Percentiles rank a stretch among this genome's conserved stretches.
Conservation (phyloP, 2,797 vertebrate genomes). For the Danio choprae region DNA sequence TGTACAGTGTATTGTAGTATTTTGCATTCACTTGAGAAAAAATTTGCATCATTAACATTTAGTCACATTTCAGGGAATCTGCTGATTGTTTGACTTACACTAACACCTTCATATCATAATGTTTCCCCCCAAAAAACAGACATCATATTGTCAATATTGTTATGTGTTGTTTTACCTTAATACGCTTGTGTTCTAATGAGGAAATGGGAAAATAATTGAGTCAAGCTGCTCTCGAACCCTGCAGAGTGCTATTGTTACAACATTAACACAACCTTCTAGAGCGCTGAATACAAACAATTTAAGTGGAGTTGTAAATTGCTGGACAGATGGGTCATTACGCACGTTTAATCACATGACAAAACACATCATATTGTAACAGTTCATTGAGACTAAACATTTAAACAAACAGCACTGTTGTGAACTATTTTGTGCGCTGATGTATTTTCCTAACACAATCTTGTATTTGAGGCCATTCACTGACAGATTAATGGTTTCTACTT, state of each 20-base stretch:
- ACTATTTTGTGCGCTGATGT: background rate
- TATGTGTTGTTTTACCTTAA: background rate
- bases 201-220: constrained; percentile 11
- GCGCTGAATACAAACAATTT: constrained; percentile 34
- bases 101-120: background rate
- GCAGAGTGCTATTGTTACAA: constrained; percentile 13
- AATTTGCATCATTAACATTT: too few relatives aligned
- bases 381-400: background rate
- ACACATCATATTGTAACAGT: background rate
- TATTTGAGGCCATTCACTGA: background rate
- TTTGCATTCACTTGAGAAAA: too few relatives aligned
- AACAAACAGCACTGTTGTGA: background rate
- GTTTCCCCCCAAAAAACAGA: background rate
- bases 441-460: background rate
- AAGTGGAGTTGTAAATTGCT: constrained; percentile 36
- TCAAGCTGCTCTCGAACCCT: background rate
- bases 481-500: too few relatives aligned
- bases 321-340: constrained; percentile 16
- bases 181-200: constrained; percentile 15
- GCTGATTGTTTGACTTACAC: too few relatives aligned
- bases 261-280: constrained; percentile 24
- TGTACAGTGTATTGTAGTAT: too few relatives aligned
- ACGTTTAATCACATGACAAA: constrained; percentile 18
- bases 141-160: background rate
- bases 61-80: too few relatives aligned